phyloP scores from a whole-genome alignment of 2,113 vertebrate genomes.

The Nicator chloris region DNA sequence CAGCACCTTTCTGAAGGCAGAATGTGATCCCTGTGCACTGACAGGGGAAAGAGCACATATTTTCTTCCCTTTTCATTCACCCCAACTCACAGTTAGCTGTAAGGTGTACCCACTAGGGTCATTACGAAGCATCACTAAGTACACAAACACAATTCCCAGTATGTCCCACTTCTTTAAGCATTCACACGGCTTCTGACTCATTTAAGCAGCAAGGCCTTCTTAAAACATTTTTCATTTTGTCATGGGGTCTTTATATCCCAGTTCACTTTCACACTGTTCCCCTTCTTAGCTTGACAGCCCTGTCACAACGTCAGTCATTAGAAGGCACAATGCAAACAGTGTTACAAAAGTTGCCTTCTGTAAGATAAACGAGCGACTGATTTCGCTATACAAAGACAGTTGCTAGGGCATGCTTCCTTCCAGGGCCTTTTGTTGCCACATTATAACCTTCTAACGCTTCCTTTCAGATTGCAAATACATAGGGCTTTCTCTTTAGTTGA shows the following conservation, averaged over 20 bases:
- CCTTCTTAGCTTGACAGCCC: constrained; percentile 59
- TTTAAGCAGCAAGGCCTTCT: constrained; percentile 51
- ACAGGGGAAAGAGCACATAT: background rate
- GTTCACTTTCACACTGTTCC: constrained; percentile 59
- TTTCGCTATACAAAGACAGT: constrained; percentile 69
- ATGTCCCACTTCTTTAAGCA: constrained; percentile 23
- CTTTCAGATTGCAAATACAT: constrained; percentile 51
- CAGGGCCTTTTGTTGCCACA: constrained; percentile 65
- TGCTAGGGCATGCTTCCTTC: constrained; percentile 72
- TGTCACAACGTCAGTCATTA: constrained; percentile 50
- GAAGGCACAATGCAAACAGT: constrained; percentile 65
- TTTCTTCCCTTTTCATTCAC: background rate
- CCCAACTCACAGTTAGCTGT: background rate
- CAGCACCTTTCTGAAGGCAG: background rate
- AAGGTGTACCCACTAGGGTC: constrained; percentile 24
- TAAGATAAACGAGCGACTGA: constrained; percentile 73
- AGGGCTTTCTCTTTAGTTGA: background rate
- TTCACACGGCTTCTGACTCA: constrained; percentile 40
- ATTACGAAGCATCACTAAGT: constrained; percentile 37
- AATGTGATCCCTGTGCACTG: background rate
- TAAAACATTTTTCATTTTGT: constrained; percentile 68
- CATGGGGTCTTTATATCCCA: constrained; percentile 42
- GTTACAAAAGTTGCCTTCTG: constrained; percentile 72
- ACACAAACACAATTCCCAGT: constrained; percentile 62
- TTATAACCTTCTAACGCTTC: constrained; percentile 62